Percentiles rank a stretch among this genome's conserved stretches.
Conservation (phyloP, 2,888 invertebrate genomes). For the Liodrosophila aerea region DNA sequence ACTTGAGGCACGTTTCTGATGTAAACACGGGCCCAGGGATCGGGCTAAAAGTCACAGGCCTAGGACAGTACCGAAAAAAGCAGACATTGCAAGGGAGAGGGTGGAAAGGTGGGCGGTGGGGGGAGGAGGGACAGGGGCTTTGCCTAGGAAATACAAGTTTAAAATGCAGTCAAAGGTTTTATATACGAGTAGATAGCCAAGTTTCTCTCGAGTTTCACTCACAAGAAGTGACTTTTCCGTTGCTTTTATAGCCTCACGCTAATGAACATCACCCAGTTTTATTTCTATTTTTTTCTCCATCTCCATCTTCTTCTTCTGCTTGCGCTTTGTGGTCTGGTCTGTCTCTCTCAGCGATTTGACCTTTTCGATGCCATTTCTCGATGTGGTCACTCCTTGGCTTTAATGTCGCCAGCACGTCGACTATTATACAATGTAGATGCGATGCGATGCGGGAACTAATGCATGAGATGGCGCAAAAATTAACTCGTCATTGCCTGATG, state of each 20-base stretch:
- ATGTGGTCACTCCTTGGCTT: conserved; percentile 74
- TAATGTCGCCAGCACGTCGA: conserved; percentile 66
- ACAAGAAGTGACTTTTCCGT: conserved; percentile 31
- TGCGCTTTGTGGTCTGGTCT: conserved; percentile 29
- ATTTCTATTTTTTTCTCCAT: conserved; percentile 16
- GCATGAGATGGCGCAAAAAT: conserved; percentile 73
- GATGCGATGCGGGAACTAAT: conserved; percentile 52
- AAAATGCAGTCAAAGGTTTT: conserved; percentile 60
- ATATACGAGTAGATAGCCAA: too few species aligned
- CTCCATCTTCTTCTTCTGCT: conserved; percentile 38
- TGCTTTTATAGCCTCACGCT: conserved; percentile 69
- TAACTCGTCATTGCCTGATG: conserved; percentile 71
- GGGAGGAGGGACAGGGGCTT: neutral
- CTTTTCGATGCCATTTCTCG: conserved; percentile 61
- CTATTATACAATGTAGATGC: conserved; percentile 63
- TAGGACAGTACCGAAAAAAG: too few species aligned
- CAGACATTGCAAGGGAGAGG: too few species aligned
- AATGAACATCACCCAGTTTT: conserved; percentile 78
- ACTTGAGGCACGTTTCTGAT: conserved; percentile 77
- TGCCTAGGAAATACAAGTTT: conserved; percentile 45
- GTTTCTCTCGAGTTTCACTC: conserved; percentile 47
- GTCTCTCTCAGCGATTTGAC: conserved; percentile 47
- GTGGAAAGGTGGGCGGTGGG: neutral
- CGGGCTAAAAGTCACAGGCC: conserved; percentile 64
- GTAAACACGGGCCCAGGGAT: conserved; percentile 68